Conservation (phyloP, 2,113 vertebrate species). For the Callaeas wilsoni region DNA sequence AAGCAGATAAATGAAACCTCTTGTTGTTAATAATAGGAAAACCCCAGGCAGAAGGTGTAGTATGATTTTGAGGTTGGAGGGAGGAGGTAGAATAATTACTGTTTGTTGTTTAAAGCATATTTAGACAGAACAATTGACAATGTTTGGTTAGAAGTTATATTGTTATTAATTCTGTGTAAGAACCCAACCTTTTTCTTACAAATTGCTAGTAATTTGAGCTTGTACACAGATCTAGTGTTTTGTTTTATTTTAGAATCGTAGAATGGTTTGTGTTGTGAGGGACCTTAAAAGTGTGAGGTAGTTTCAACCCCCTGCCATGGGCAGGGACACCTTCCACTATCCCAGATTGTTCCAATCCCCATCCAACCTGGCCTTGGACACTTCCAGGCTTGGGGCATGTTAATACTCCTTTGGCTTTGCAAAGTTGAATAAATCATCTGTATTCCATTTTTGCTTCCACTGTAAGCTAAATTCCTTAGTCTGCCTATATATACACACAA, state of each 20-base stretch:
- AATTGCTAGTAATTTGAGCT: not conserved
- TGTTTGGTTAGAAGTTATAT: not conserved
- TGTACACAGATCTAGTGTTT: not conserved
- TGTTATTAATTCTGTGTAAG: not conserved
- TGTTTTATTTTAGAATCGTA: not conserved
- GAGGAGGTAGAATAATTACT: not conserved
- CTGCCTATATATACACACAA: not conserved
- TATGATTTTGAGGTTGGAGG: not conserved
- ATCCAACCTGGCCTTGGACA: fast-evolving
- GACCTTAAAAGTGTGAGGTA: not conserved
- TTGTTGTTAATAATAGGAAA: not conserved
- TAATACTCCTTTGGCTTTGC: conserved; percentile 9
- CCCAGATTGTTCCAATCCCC: not conserved
- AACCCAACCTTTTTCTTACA: not conserved
- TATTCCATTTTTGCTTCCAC: conserved; percentile 3
- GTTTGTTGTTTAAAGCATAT: not conserved
- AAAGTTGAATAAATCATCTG: not conserved
- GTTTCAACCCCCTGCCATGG: not conserved
- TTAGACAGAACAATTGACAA: not conserved
- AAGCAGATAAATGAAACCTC: conserved; percentile 2
- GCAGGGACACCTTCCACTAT: not conserved
- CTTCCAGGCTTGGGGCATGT: not conserved
- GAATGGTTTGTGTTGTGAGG: not conserved
- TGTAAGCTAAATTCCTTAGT: conserved; percentile 26
- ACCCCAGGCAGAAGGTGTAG: not conserved